These are phyloP conservation scores for Mobula hypostoma DNA, from an alignment of 2,113 vertebrate genomes.

Conservation along the genomic window DNA sequence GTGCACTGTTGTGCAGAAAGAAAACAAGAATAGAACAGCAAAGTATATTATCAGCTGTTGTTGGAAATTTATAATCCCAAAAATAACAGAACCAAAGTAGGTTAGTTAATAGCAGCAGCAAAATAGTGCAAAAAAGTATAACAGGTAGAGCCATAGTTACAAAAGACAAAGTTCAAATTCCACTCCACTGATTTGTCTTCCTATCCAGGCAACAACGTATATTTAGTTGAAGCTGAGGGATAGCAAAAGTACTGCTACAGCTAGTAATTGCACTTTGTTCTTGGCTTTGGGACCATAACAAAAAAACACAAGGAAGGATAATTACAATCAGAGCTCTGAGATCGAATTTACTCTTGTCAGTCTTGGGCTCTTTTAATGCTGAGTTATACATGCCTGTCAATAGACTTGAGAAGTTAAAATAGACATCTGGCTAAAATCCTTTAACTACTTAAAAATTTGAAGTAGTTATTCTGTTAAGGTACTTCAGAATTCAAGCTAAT, in stretches of 20 bases:
- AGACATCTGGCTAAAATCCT: background rate
- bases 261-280: background rate
- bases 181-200: background rate
- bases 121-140: background rate
- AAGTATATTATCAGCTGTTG: slow-evolving; percentile 10
- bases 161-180: slow-evolving; percentile 2
- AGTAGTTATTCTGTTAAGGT: background rate
- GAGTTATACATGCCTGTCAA: background rate
- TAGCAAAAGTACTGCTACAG: background rate
- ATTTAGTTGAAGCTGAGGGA: background rate
- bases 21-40: background rate
- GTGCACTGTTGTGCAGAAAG: background rate
- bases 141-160: background rate
- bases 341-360: slow-evolving; percentile 21
- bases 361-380: background rate
- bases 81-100: no score
- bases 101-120: background rate
- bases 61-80: background rate
- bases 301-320: background rate
- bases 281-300: background rate
- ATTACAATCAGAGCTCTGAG: slow-evolving; percentile 5
- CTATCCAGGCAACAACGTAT: background rate
- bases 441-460: slow-evolving; percentile 12
- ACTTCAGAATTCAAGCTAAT: background rate
- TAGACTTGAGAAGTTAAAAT: background rate